Evolutionary conservation across 2,113 vertebrate species (phyloP).

Genomic region (Myotis yumanensis): DNA sequence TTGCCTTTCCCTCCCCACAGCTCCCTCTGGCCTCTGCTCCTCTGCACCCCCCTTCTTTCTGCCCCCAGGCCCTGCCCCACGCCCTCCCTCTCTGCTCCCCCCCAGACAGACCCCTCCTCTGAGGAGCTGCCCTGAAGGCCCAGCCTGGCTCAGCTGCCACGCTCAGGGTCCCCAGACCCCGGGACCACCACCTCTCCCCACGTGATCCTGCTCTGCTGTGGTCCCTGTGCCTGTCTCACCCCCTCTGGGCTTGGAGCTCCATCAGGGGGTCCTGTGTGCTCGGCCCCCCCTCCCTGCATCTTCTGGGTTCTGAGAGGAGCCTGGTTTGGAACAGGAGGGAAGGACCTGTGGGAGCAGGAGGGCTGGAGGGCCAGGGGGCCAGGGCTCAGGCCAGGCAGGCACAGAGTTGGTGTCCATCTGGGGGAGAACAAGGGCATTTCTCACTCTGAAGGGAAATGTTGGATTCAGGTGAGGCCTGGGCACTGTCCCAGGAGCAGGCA

Average conservation of each 20-base stretch:
- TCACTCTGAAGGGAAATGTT: too few species aligned
- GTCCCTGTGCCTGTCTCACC: too few species aligned
- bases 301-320: background rate
- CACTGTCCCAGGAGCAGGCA: too few species aligned
- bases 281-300: background rate
- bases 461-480: too few species aligned
- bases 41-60: too few species aligned
- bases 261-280: too few species aligned
- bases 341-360: too few species aligned
- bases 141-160: background rate
- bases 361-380: background rate
- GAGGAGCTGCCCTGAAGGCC: background rate
- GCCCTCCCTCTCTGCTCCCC: too few species aligned
- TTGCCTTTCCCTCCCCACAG: background rate
- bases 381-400: background rate
- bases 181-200: too few species aligned
- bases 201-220: too few species aligned
- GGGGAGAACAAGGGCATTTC: too few species aligned
- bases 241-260: background rate
- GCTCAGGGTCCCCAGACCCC: rapidly evolving
- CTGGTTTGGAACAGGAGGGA: background rate
- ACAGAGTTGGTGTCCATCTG: rapidly evolving
- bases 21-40: background rate
- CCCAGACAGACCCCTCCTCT: background rate
- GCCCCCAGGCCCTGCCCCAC: too few species aligned